Percentiles rank a stretch among this genome's conserved stretches.
Conservation (phyloP, 2,888 invertebrate genomes). For the Cosmorhoe ocellata region DNA sequence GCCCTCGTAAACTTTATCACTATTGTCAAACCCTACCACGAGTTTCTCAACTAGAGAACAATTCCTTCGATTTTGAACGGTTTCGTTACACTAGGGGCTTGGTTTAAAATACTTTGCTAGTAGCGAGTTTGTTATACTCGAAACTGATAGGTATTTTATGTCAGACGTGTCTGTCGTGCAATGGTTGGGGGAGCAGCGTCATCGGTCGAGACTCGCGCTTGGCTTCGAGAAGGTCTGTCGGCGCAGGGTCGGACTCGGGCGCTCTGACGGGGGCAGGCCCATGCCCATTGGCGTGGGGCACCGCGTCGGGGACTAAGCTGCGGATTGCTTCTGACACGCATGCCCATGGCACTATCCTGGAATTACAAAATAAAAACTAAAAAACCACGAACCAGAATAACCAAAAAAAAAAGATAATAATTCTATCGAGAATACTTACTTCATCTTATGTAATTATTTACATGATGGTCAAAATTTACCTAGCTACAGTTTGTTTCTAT, state of each 20-base stretch:
- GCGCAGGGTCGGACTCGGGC: constrained; percentile 13
- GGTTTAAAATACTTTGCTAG: constrained; percentile 7
- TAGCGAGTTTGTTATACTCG: too few species aligned
- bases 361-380: constrained; percentile 40
- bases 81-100: constrained; percentile 4
- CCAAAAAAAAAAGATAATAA: too few species aligned
- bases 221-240: constrained; percentile 21
- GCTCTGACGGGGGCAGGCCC: constrained; percentile 16
- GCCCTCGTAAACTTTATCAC: background rate
- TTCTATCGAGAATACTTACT: too few species aligned
- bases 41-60: background rate
- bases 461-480: too few species aligned
- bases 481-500: too few species aligned
- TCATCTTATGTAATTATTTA: too few species aligned
- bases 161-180: constrained; percentile 62
- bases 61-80: background rate
- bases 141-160: background rate
- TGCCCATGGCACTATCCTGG: constrained; percentile 89
- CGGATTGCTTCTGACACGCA: constrained; percentile 85
- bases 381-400: background rate
- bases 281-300: constrained; percentile 60
- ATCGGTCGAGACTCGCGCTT: constrained; percentile 60
- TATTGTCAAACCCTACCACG: background rate
- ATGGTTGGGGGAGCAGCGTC: constrained; percentile 61
- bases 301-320: constrained; percentile 86